phyloP scores from a whole-genome alignment of 2,113 vertebrate genomes.

The Misgurnus mizolepis region DNA sequence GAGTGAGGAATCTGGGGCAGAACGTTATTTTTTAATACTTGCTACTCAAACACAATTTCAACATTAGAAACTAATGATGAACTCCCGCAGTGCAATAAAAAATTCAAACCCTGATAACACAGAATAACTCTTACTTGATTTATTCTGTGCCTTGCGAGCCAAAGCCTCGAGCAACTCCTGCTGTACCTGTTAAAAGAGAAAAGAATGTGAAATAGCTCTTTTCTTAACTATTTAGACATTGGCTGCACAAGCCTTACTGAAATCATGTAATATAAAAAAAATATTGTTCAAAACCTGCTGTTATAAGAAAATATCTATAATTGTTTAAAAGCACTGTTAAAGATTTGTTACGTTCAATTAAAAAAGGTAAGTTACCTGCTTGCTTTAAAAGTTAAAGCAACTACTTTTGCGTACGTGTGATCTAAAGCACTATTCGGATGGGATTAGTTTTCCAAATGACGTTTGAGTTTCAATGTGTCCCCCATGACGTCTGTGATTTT shows the following conservation, averaged over 20 bases:
- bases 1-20: not conserved
- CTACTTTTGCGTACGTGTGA: too few relatives aligned
- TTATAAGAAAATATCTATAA: not conserved
- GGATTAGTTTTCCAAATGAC: too few relatives aligned
- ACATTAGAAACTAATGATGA: not conserved
- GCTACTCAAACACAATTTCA: not conserved
- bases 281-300: not conserved
- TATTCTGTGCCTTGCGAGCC: slow-evolving; percentile 80
- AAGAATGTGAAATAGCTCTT: not conserved
- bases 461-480: too few relatives aligned
- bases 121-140: slow-evolving; percentile 75
- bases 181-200: slow-evolving; percentile 75
- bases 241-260: not conserved
- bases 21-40: not conserved
- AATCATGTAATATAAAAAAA: not conserved
- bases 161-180: slow-evolving; percentile 82
- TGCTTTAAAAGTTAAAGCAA: too few relatives aligned
- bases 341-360: too few relatives aligned
- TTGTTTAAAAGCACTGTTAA: too few relatives aligned
- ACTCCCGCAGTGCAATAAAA: not conserved
- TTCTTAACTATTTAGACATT: not conserved
- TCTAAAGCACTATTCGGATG: too few relatives aligned
- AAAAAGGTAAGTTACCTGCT: too few relatives aligned
- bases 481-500: too few relatives aligned
- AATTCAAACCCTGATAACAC: not conserved